Evolutionary conservation across 2,113 vertebrate genomes (phyloP).

Genomic region (Hymenochirus boettgeri): DNA sequence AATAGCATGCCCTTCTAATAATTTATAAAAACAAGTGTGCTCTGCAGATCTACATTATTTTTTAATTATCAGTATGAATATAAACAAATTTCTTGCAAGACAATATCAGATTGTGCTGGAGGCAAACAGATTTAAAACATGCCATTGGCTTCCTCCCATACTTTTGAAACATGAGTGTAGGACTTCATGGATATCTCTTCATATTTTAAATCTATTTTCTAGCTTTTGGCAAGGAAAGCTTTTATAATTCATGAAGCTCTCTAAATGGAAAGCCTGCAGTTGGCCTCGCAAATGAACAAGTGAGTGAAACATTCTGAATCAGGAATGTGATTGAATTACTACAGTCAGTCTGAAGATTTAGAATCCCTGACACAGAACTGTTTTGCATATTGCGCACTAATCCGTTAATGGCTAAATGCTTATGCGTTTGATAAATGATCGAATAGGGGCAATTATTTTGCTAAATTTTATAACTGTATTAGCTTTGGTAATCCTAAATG

Average conservation of each 20-base stretch:
- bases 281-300: slow-evolving; percentile 5
- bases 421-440: slow-evolving; percentile 6
- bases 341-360: not conserved
- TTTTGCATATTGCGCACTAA: slow-evolving; percentile 17
- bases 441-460: not conserved
- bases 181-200: not conserved
- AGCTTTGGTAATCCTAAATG: slow-evolving; percentile 16
- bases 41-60: too few species aligned
- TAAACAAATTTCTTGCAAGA: too few species aligned
- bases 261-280: slow-evolving; percentile 5
- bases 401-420: slow-evolving; percentile 10
- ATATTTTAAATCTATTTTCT: not conserved
- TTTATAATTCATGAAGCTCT: slow-evolving; percentile 13
- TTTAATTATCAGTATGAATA: too few species aligned
- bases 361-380: slow-evolving; percentile 22
- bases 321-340: slow-evolving; percentile 27
- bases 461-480: slow-evolving; percentile 11
- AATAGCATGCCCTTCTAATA: too few species aligned
- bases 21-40: too few species aligned
- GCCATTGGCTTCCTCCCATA: not conserved
- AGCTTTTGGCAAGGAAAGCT: not conserved
- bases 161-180: not conserved
- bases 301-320: slow-evolving; percentile 18
- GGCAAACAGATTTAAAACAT: not conserved
- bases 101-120: too few species aligned